Base-by-base conservation (phyloP, 2,797 vertebrate genomes). In the Sebastes diaconus region DNA sequence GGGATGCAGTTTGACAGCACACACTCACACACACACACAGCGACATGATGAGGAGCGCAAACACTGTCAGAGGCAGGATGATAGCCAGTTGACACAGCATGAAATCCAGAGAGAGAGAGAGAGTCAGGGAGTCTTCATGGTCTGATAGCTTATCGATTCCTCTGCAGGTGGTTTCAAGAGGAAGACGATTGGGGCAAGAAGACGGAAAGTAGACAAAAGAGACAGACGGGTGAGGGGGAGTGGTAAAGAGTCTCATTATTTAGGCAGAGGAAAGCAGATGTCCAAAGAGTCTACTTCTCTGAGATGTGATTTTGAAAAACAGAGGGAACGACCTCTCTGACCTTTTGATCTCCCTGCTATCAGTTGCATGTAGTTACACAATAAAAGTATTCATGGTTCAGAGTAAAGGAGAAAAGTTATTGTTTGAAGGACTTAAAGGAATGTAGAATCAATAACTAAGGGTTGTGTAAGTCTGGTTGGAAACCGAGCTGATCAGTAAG, bases 131-230 rank as follows among this genome's bases (percentile, higher is more conserved):
- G 77, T 63, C 64, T 72, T 84, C 68, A 8, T 22, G 84, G 73
- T 90, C 89, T 87, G 90, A 90, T 90, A 72, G 84, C 80, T 87
- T 85, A 92, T 94, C 6, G 87, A 92, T 89, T 91, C 68, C 64
- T 80, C 87, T 86, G 90, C 88, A 90, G 89, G 88, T 84, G 86
- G 85, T 77, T 85, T 84, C 29, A 42, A 69, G 63, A 86, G 77
- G 70, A 69, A 61, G 84, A 18, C 52, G 12, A 65, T 10, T 4
- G 24, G 54, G 59, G n/a, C 50, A 42, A 60, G 66, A 36, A 42
- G 58, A 50, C 55, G 12, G 65, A 24, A 34, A 68, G 76, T 52
- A 72, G 70, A 75, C 60, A 73, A 68, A 73, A 71, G 30, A 80
- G 77, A 67, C 27, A 13, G 75, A 64, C 58, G 59, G 77, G 77